A percentile compares a stretch with the other conserved stretches of the same genome.
Evolutionary conservation across 1,140 invertebrate genomes (phyloP).

Genomic region (Panagrolaimus sp.): DNA sequence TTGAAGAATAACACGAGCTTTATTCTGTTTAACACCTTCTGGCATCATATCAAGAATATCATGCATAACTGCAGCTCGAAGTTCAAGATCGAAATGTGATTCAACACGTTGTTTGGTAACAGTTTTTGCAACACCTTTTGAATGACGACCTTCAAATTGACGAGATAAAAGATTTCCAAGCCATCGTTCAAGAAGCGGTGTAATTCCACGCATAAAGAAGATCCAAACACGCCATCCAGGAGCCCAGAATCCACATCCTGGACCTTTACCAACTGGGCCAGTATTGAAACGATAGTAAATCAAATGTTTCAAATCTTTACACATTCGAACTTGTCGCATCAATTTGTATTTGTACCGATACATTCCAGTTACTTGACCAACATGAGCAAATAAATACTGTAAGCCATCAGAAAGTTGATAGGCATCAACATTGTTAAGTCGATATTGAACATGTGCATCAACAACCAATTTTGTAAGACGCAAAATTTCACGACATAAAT

Average conservation of each 20-base stretch:
- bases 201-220: constrained; percentile 98
- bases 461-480: constrained; percentile 94
- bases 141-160: constrained; percentile 97
- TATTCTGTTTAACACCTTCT: constrained; percentile 99
- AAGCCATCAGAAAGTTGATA: constrained; percentile 90
- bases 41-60: constrained; percentile 99
- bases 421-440: constrained; percentile 97
- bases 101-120: constrained; percentile 99
- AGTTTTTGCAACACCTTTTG: constrained; percentile 97
- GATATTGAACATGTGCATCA: constrained; percentile 97
- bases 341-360: constrained; percentile 86
- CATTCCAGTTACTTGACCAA: constrained; percentile 98
- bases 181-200: constrained; percentile 93
- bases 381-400: constrained; percentile 99
- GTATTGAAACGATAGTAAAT: constrained; percentile 99
- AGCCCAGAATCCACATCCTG: constrained; percentile 97
- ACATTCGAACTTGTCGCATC: constrained; percentile 99
- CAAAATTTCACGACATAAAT: constrained; percentile 95
- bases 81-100: constrained; percentile 96
- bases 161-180: constrained; percentile 91
- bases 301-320: constrained; percentile 97
- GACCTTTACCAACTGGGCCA: constrained; percentile 78
- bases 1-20: constrained; percentile 94
- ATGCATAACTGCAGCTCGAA: constrained; percentile 80
- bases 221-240: constrained; percentile 99